Evolutionary conservation across 2,888 invertebrate genomes (phyloP).

Genomic region (Pachliopta kotzebuea): DNA sequence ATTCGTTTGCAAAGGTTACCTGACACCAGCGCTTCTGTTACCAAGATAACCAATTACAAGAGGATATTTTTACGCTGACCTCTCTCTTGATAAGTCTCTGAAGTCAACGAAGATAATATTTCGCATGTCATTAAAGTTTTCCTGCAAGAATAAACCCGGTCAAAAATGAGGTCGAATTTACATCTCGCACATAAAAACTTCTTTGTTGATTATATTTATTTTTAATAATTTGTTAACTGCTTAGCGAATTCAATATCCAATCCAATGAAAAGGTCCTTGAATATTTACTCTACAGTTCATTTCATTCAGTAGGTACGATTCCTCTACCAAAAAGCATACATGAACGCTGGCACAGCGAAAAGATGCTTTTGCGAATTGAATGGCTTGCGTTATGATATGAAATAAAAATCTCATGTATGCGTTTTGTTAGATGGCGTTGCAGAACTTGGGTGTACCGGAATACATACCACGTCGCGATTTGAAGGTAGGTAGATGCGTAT

Average conservation of each 20-base stretch:
- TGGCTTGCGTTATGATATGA: slow-evolving; percentile 58
- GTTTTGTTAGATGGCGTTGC: slow-evolving; percentile 64
- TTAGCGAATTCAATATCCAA: slow-evolving; percentile 12
- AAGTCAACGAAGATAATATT: slow-evolving; percentile 35
- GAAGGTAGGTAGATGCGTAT: slow-evolving; percentile 20
- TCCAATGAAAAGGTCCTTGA: slow-evolving; percentile 3
- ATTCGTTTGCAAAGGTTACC: slow-evolving; percentile 17
- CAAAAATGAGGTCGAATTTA: not conserved
- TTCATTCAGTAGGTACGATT: slow-evolving; percentile 23
- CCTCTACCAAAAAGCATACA: slow-evolving; percentile 65
- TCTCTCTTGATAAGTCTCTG: slow-evolving; percentile 22
- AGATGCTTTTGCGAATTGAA: slow-evolving; percentile 62
- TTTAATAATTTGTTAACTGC: not conserved
- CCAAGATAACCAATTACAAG: slow-evolving; percentile 24
- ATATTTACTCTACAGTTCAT: slow-evolving; percentile 8
- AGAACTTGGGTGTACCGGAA: slow-evolving; percentile 26
- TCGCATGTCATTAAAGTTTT: slow-evolving; percentile 33
- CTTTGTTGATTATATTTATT: not conserved
- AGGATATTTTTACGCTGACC: slow-evolving; percentile 19
- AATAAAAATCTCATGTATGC: slow-evolving; percentile 57
- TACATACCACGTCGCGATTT: slow-evolving; percentile 10
- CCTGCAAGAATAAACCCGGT: slow-evolving; percentile 22
- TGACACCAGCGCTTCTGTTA: slow-evolving; percentile 11
- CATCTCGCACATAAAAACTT: not conserved
- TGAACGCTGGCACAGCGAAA: slow-evolving; percentile 51